A percentile compares a stretch with the other conserved stretches of the same genome.
Conservation (phyloP, 37 sponge, comb jelly and placozoan genomes). For the Mnemiopsis leidyi region DNA sequence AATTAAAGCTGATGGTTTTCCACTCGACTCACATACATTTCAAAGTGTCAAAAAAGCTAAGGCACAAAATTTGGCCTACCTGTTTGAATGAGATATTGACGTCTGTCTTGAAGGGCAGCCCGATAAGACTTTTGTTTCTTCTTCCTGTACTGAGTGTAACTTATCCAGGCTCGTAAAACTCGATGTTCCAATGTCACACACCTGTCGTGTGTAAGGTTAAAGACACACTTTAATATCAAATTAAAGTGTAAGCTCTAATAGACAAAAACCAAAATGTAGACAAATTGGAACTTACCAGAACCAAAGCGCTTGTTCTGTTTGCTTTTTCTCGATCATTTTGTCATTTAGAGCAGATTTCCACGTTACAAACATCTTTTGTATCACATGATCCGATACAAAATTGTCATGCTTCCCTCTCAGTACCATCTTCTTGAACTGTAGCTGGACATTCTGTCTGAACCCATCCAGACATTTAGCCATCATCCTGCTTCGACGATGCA, state of each 20-base stretch:
- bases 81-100: slow-evolving; percentile 31
- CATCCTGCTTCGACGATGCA: not conserved
- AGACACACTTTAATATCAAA: not conserved
- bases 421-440: slow-evolving; percentile 41
- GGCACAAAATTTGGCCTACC: too few species aligned
- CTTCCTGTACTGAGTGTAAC: slow-evolving; percentile 28
- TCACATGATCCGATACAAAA: not conserved
- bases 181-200: slow-evolving; percentile 16
- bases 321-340: not conserved
- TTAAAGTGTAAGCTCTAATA: too few species aligned
- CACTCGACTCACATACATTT: too few species aligned
- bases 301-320: slow-evolving; percentile 30
- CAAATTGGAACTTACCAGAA: slow-evolving; percentile 35
- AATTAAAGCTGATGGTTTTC: too few species aligned
- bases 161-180: slow-evolving; percentile 7
- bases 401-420: not conserved
- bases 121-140: not conserved
- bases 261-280: too few species aligned
- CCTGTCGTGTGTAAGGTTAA: too few species aligned
- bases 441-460: not conserved
- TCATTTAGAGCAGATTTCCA: not conserved
- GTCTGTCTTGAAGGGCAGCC: not conserved
- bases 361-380: not conserved
- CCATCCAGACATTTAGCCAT: not conserved
- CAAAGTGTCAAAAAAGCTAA: too few species aligned